Evolutionary conservation across 1,140 invertebrate species (phyloP), one percentile per base, ranked within the genome.

Genomic region (Cotesia vestalis): DNA sequence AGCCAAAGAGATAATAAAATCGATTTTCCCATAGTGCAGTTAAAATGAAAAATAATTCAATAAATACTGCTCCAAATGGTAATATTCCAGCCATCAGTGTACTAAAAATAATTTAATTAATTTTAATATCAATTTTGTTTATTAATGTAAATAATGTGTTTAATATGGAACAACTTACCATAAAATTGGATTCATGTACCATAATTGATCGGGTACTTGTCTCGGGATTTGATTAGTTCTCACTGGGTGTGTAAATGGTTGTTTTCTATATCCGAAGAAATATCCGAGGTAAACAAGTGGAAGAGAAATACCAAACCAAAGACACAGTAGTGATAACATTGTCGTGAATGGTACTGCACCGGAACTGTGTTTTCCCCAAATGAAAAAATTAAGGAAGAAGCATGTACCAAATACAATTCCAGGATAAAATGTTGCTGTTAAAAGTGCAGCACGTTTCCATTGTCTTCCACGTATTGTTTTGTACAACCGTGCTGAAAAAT

Each of bases 11-110:
- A 84, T 99, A 99, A 84, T 99, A 99, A 87, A 99, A 98, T 83
- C 98, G 96, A 88, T 99, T 99, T 87, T 99, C 96, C 97, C 97
- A 99, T 73, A 99, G 93, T 59, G 97, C 98, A 80, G 96, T 95
- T 76, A 97, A 93, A 71, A 96, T 94, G 85, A 95, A 96, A 87
- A 99, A 99, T 11, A 99, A 87, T 88, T 99, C 98, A 78, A 99
- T 99, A 81, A 99, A 99, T 76, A 99, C 97, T 66, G 97, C 97
- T 76, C 97, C 97, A 89, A 99, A 99, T 12, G 98, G 97, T 75
- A 99, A 88, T 80, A 99, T 95, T 70, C 98, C 98, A 76, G 97
- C 96, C 93, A 98, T 96, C 64, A 99, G 81, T 61, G 95, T 94
- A 80, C 96, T 98, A 82, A 78, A 92, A 82, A 63, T 73, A 68